Base-by-base conservation (phyloP, 1,140 invertebrate species). In the Pteromalus puparum region DNA sequence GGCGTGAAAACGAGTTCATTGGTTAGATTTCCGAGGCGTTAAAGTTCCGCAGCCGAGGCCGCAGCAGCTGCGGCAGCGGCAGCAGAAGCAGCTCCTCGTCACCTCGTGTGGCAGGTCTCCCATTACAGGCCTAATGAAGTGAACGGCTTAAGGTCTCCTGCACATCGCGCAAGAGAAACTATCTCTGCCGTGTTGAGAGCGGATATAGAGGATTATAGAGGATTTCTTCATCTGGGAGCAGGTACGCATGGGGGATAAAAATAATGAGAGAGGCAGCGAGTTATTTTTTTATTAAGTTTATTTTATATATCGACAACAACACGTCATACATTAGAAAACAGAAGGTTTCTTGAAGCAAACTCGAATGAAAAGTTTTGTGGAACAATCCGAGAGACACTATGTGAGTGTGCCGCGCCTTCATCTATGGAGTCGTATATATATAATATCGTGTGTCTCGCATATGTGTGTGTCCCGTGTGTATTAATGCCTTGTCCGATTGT, bases 311-410 rank as follows among this genome's bases (percentile, higher is more conserved):
- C 92, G 92, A 93, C 92, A 93, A 93, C 92, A 93, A 93, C 92
- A 93, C 92, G 92, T 93, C 92, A 93, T 93, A 93, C 92, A 93
- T 93, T 93, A 93, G 92, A 93, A 93, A 93, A 93, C 92, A 93
- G 92, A 93, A 93, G 91, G 92, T 93, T 93, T 93, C 92, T 92
- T 92, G 92, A 93, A 93, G 92, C 92, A 93, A 93, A 93, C 92
- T 93, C 90, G 92, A 93, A 93, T 93, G 92, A 93, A 93, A 93
- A 93, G 92, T 93, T 91, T 93, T 93, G 91, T 93, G 91, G 92
- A 93, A 93, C 92, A 93, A 93, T 93, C 92, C 92, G 92, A 93
- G 92, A 93, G 92, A 93, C 92, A 93, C 92, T 93, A 93, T 93
- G 92, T 93, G 92, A 93, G 92, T 93, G 92, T 93, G 92, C 92